Evolutionary conservation across 2,888 invertebrate species (phyloP).

Genomic region (Magallana nippona): DNA sequence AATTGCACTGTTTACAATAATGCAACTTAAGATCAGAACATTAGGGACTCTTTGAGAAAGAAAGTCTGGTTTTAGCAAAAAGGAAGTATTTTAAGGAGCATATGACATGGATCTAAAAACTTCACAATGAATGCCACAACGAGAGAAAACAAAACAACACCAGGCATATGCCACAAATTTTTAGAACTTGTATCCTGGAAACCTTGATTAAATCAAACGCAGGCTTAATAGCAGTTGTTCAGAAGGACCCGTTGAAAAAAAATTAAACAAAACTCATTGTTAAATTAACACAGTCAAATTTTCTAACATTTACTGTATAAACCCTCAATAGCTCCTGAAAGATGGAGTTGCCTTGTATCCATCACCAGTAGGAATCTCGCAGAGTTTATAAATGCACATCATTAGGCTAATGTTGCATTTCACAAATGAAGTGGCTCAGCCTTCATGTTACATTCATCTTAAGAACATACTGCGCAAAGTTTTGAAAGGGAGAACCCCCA

Average conservation of each 20-base stretch:
- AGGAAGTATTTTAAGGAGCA: conserved; percentile 22
- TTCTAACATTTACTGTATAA: conserved; percentile 18
- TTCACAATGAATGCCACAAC: conserved; percentile 3
- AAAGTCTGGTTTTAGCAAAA: conserved; percentile 9
- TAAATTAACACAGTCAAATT: conserved; percentile 21
- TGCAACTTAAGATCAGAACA: conserved; percentile 25
- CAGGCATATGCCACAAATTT: conserved; percentile 23
- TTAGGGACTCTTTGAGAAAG: conserved; percentile 6
- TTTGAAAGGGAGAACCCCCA: conserved; percentile 30
- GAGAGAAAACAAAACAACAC: conserved; percentile 22
- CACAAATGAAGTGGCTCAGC: conserved; percentile 25
- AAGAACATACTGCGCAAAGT: conserved; percentile 16
- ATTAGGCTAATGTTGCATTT: conserved; percentile 30
- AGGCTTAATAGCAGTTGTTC: background rate
- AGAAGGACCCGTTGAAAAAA: conserved; percentile 13
- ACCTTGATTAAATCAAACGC: conserved; percentile 23
- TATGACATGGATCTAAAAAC: background rate
- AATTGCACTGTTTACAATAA: conserved; percentile 11
- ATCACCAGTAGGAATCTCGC: background rate
- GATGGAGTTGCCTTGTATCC: conserved; percentile 8
- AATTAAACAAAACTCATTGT: conserved; percentile 4
- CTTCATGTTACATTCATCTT: conserved; percentile 12
- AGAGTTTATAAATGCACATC: conserved; percentile 22
- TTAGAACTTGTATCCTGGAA: conserved; percentile 13
- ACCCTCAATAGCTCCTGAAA: conserved; percentile 4